These are phyloP conservation scores for Nyctibius grandis DNA, from an alignment of 2,797 vertebrate species.

Conservation along the genomic window DNA sequence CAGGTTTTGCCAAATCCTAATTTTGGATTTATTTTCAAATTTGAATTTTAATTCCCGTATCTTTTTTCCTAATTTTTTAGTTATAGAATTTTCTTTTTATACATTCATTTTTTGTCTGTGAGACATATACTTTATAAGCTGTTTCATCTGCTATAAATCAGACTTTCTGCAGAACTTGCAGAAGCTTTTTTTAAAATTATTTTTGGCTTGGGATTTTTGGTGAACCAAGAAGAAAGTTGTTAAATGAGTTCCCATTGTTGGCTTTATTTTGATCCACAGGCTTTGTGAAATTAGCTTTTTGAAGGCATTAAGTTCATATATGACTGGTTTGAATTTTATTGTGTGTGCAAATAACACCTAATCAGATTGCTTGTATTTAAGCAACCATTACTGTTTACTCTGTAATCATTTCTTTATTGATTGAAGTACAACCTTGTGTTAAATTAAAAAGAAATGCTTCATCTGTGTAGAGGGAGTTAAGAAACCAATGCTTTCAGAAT, in stretches of 20 bases:
- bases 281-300: neutral
- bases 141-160: neutral
- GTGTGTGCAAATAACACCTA: neutral
- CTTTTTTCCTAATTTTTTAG: accelerated
- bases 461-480: neutral
- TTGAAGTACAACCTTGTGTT: neutral
- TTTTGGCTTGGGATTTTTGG: neutral
- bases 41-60: neutral
- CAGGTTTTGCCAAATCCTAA: neutral
- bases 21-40: neutral
- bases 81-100: neutral
- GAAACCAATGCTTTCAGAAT: neutral
- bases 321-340: neutral
- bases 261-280: neutral
- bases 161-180: neutral
- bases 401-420: neutral
- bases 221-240: neutral
- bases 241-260: neutral
- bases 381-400: neutral
- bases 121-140: neutral
- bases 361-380: neutral
- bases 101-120: neutral
- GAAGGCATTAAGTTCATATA: neutral
- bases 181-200: neutral
- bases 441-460: neutral